phyloP scores from a whole-genome alignment of 1,140 invertebrate species.

The Lepidostoma basale region DNA sequence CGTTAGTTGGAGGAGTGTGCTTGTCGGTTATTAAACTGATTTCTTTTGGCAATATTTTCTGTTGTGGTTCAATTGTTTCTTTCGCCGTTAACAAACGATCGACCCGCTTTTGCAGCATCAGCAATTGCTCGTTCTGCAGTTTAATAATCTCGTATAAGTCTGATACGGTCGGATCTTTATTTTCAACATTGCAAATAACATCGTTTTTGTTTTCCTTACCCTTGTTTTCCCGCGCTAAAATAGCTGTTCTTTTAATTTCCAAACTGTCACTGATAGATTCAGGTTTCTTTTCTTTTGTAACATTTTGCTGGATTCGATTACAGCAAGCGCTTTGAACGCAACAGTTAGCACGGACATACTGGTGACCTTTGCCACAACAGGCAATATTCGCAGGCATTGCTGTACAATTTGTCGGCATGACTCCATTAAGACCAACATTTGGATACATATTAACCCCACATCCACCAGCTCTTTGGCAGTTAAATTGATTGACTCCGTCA shows the following conservation, averaged over 20 bases:
- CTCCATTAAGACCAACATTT: too few relatives aligned
- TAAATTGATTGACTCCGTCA: too few relatives aligned
- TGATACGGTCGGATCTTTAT: constrained; percentile 56
- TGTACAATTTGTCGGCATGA: too few relatives aligned
- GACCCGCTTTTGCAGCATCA: constrained; percentile 62
- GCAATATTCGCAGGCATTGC: too few relatives aligned
- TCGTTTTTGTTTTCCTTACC: not conserved
- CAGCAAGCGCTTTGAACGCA: too few relatives aligned
- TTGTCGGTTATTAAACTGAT: constrained; percentile 41
- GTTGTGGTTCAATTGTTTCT: constrained; percentile 8
- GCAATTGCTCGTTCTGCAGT: constrained; percentile 63
- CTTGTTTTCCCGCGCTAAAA: constrained; percentile 8
- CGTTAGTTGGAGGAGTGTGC: constrained; percentile 26
- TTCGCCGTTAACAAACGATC: constrained; percentile 54
- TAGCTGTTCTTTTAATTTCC: constrained; percentile 30
- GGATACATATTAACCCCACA: too few relatives aligned
- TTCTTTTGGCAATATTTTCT: not conserved
- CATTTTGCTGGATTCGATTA: not conserved
- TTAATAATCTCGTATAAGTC: constrained; percentile 65
- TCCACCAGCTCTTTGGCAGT: too few relatives aligned
- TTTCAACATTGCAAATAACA: not conserved
- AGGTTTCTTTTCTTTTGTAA: too few relatives aligned
- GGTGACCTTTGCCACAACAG: too few relatives aligned
- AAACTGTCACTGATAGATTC: constrained; percentile 6
- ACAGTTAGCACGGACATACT: too few relatives aligned